Evolutionary conservation across 2,113 vertebrate genomes (phyloP).

Genomic region (Phaethon lepturus): DNA sequence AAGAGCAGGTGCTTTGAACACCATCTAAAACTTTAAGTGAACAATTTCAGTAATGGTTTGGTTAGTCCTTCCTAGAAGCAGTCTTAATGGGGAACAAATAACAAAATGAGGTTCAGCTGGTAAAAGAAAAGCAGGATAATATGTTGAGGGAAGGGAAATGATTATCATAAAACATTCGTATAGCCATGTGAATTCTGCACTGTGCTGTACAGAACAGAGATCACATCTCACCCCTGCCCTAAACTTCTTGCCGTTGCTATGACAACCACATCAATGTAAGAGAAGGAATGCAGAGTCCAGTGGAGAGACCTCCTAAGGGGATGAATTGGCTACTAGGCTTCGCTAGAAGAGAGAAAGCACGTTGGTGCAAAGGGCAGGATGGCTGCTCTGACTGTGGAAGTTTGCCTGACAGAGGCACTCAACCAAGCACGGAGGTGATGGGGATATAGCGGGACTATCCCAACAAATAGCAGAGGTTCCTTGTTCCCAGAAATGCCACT

Average conservation of each 20-base stretch:
- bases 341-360: not conserved
- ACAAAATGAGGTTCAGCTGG: not conserved
- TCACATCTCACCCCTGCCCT: not conserved
- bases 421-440: accelerated
- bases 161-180: not conserved
- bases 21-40: not conserved
- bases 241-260: not conserved
- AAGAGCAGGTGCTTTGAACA: constrained; percentile 2
- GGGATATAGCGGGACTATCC: not conserved
- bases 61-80: not conserved
- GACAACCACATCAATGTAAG: not conserved
- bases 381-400: not conserved
- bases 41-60: not conserved
- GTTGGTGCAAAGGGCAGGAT: not conserved
- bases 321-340: not conserved
- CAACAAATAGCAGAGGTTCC: not conserved
- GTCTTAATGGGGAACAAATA: not conserved
- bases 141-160: not conserved
- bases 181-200: not conserved
- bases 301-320: not conserved
- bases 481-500: not conserved
- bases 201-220: not conserved
- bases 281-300: not conserved
- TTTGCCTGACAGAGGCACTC: not conserved
- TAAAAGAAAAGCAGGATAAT: not conserved